phyloP scores from a whole-genome alignment of 2,888 invertebrate species.

The Leucozona laternaria region DNA sequence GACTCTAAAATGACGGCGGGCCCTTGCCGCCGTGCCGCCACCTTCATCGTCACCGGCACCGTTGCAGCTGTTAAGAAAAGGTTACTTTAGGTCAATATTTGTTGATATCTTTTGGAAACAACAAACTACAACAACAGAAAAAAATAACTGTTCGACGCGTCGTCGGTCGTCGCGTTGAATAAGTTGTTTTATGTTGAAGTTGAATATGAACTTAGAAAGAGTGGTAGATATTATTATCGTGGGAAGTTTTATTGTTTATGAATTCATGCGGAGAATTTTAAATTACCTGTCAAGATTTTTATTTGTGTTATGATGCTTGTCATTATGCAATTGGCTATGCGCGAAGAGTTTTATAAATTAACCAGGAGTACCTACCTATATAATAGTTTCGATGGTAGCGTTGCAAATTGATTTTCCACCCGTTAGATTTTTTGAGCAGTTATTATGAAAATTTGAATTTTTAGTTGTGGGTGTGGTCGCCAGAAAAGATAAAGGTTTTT shows the following conservation, averaged over 20 bases:
- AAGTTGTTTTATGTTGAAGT: constrained; percentile 24
- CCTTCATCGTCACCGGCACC: neutral
- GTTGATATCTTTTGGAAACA: constrained; percentile 32
- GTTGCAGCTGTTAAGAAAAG: constrained; percentile 19
- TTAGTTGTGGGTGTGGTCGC: no score
- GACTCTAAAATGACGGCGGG: constrained; percentile 27
- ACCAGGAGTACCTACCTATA: neutral
- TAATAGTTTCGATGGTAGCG: neutral
- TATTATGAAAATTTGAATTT: no score
- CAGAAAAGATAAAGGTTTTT: no score
- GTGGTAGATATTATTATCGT: constrained; percentile 37
- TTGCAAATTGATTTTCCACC: neutral
- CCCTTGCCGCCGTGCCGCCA: no score
- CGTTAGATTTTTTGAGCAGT: neutral
- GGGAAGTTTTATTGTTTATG: constrained; percentile 64
- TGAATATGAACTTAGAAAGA: neutral
- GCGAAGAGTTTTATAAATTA: neutral
- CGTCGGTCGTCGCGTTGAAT: neutral
- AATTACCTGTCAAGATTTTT: constrained; percentile 35
- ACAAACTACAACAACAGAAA: neutral
- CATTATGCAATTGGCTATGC: constrained; percentile 27
- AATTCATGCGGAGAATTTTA: constrained; percentile 29
- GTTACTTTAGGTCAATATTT: constrained; percentile 63
- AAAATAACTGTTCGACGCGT: neutral
- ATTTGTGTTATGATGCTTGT: constrained; percentile 17